These are phyloP conservation scores for Aurelia sp. DNA, from an alignment of 30 jellyfish, hydroid and myxozoan genomes.

Conservation along the genomic window DNA sequence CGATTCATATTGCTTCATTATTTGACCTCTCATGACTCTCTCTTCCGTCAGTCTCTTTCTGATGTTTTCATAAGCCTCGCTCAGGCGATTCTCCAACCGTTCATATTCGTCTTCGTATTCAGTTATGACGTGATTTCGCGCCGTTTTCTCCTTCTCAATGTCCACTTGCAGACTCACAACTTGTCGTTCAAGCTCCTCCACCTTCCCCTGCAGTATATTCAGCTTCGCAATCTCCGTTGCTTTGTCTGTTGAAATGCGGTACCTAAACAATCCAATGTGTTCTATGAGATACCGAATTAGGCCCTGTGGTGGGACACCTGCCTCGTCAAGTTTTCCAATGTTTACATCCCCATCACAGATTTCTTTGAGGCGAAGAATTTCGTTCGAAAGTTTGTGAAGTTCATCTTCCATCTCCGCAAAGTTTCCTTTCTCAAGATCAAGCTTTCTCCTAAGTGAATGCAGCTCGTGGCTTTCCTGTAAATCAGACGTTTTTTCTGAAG, in stretches of 20 bases:
- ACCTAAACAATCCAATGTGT: constrained; percentile 24
- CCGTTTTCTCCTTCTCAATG: constrained; percentile 44
- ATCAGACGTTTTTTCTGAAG: neutral
- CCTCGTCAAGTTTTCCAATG: neutral
- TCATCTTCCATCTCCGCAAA: constrained; percentile 8
- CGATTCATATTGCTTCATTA: constrained; percentile 57
- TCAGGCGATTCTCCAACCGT: constrained; percentile 58
- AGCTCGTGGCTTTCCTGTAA: neutral
- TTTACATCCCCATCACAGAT: constrained; percentile 14
- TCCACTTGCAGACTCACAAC: constrained; percentile 13
- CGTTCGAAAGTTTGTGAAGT: neutral
- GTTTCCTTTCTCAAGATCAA: neutral
- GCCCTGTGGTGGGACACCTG: constrained; percentile 15
- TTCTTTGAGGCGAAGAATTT: neutral
- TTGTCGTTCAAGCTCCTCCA: constrained; percentile 38
- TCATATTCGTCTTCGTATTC: constrained; percentile 71
- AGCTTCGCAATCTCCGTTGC: constrained; percentile 56
- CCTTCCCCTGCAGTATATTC: constrained; percentile 47
- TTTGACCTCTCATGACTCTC: constrained; percentile 54
- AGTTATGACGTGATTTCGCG: constrained; percentile 47
- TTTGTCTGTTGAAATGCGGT: constrained; percentile 41
- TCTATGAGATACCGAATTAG: constrained; percentile 33
- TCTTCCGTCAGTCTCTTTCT: constrained; percentile 76
- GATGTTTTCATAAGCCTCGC: constrained; percentile 67
- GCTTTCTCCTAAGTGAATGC: neutral